phyloP scores from a whole-genome alignment of 2,888 invertebrate genomes.

The Fragum whitleyi region DNA sequence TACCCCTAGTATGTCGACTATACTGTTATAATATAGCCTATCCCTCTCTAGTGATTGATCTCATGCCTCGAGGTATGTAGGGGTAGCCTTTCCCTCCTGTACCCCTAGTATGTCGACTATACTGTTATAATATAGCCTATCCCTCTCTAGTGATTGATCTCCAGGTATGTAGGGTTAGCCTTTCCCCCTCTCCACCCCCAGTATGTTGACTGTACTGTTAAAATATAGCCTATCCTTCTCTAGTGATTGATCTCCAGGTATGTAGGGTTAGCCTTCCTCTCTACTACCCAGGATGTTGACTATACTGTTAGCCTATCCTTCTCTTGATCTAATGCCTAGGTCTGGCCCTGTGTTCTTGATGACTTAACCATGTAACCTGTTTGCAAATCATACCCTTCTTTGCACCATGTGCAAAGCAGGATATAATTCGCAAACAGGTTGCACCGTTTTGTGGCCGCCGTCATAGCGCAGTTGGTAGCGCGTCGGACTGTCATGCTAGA shows the following conservation, averaged over 20 bases:
- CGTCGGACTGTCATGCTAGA: no score
- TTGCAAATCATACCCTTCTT: no score
- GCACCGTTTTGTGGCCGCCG: no score
- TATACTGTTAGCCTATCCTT: constrained; percentile 83
- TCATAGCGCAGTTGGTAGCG: no score
- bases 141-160: constrained; percentile 78
- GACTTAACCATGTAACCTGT: constrained; percentile 71
- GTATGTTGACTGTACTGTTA: constrained; percentile 78
- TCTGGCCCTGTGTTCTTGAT: constrained; percentile 80
- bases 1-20: no score
- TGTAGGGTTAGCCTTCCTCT: background rate
- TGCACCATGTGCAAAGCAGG: no score
- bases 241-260: constrained; percentile 59
- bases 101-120: no score
- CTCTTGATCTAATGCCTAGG: constrained; percentile 75
- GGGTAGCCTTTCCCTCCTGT: background rate
- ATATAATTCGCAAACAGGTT: no score
- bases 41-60: constrained; percentile 76
- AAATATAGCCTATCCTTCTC: constrained; percentile 81
- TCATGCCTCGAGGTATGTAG: background rate
- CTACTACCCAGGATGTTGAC: no score
- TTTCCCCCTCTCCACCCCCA: background rate
- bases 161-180: constrained; percentile 9
- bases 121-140: constrained; percentile 80
- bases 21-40: constrained; percentile 76